Base-by-base conservation (phyloP, 2,888 invertebrate genomes). In the Metopia argyrocephala region DNA sequence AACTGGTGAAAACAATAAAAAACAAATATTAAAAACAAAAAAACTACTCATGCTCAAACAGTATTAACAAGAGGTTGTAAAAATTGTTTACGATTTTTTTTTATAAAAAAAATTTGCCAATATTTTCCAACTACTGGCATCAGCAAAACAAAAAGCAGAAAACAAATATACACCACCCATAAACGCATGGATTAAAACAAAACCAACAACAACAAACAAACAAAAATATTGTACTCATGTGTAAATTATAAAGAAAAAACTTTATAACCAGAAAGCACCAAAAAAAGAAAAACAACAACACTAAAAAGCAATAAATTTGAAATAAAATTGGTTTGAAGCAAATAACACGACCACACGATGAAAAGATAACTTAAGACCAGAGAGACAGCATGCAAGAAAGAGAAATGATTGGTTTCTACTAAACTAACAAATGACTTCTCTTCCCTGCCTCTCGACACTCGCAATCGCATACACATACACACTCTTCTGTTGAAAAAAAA, bases 311-410 rank as follows among this genome's bases (percentile, higher is more conserved):
- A 76, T 80, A 80, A 80, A 80, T 80, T 73, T 76, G 31, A 21
- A 66, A 62, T 50, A 70, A 56, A 68, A 78, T 64, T 73, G 62
- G 76, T 76, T 76, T 50, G 68, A 57, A 69, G 21, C 71, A 68
- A 79, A 76, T 61, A 66, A 73, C 73, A 80, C 71, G 68, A 76
- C 80, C 78, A 74, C 52, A 74, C 73, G 80, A 81, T 81, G 80
- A 81, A 78, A 69, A 59, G 64, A 81, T 81, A 78, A 74, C 59
- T 78, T 76, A 68, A 68, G 31, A 66, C 71, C 66, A 66, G 25
- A 46, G 45, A 66, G 31, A 78, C n/a, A n/a, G 21, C 20, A 5
- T 28, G 38, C 15, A 38, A 38, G n/a, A 6, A 38, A 25, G n/a
- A 62, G 25, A 62, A 66, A 79, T 62, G 54, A 71, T 75, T 50